Base-by-base conservation (phyloP, 1,140 invertebrate genomes). In the Coptotermes formosanus region DNA sequence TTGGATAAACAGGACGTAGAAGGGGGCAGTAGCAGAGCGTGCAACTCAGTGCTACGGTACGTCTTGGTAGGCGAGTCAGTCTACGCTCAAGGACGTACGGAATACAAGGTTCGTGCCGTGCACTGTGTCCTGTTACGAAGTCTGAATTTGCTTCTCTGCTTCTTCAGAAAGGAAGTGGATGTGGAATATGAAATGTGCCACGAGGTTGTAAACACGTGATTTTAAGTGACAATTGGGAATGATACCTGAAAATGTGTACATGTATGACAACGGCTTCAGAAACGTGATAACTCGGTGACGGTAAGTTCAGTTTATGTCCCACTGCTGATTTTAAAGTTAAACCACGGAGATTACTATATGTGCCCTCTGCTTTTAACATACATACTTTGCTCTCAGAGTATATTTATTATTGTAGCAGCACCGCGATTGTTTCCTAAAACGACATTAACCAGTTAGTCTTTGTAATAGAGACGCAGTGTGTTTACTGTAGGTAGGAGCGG, bases 1-100 rank as follows among this genome's bases (percentile, higher is more conserved):
- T 8, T 64, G 25, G 59, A 64, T 7, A 12, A 64, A 64, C 19
- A 64, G 59, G 59, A 30, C n/a, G 64, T 16, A 16, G 64, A 25
- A 30, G 64, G 64, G n/a, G 59, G 25, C 12, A 19, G 25, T 8
- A 30, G n/a, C 64, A 75, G 25, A n/a, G 64, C 25, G 64, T 25
- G 64, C 64, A 75, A 75, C n/a, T 30, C 0, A 30, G 64, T 6
- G 14, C 64, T 75, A 75, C 38, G 38, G 38, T 38, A 38, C 64
- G 64, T 11, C 25, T 30, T 75, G 64, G 64, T n/a, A 2, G 64
- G n/a, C 64, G 64, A 75, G n/a, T 75, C 25, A 75, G 64, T 75
- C 64, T 75, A 75, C 64, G 64, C 64, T 75, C 64, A 75, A 75
- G 64, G 64, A 75, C 64, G 64, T 75, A 75, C 25, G 64, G 64